Base-by-base conservation (phyloP, 2,888 invertebrate species). In the Dioctria rufipes region DNA sequence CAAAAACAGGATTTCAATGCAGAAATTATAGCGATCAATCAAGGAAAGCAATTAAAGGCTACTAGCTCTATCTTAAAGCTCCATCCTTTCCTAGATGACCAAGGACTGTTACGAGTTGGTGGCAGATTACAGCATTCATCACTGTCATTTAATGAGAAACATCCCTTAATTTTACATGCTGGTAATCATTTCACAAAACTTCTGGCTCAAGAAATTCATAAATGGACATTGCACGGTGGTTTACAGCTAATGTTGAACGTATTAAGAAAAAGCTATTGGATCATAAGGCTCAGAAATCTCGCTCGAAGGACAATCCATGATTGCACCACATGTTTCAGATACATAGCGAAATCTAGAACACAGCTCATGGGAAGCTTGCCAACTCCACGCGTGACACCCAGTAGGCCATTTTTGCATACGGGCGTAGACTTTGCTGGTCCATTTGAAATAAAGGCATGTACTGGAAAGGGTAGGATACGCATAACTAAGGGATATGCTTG, bases 341-440 rank as follows among this genome's bases (percentile, higher is more conserved):
- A n/a, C n/a, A n/a, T n/a, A n/a, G n/a, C n/a, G n/a, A n/a, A n/a
- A n/a, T n/a, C n/a, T n/a, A n/a, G n/a, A n/a, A n/a, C n/a, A n/a
- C n/a, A n/a, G n/a, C n/a, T n/a, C n/a, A n/a, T n/a, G n/a, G n/a
- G n/a, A n/a, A n/a, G n/a, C n/a, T n/a, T n/a, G n/a, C n/a, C 86
- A 4, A n/a, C 46, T n/a, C 49, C 60, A n/a, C 49, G 81, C 60
- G 80, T 83, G 3, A 40, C 13, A 4, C 80, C 78, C 61, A 43
- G 73, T 9, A 75, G 78, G 25, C 84, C 84, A 65, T 85, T 84
- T 66, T 43, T 61, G 2, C 63, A 80, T 25, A 81, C 81, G 3
- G 84, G 54, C 54, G 54, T 54, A 84, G 84, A 85, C 73, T 85
- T 83, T 67, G 84, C 82, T 3, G 85, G 84, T 13, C 84, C 84